Percentiles rank a stretch among this genome's conserved stretches.
Evolutionary conservation across 2,113 vertebrate genomes (phyloP).

Genomic region (Lepus europaeus): DNA sequence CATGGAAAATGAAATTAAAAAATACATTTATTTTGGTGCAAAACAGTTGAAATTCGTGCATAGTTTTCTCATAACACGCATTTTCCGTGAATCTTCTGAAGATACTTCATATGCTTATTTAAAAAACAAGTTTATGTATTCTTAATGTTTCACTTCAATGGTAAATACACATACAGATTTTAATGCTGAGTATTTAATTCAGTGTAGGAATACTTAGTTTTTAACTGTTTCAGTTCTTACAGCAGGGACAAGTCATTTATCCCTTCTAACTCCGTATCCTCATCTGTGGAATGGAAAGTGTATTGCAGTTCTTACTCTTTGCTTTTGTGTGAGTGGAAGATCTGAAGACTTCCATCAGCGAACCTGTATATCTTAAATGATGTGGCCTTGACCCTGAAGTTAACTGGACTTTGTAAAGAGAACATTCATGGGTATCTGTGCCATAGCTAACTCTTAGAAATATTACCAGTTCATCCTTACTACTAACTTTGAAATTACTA

Average conservation of each 20-base stretch:
- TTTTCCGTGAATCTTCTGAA: too few relatives aligned
- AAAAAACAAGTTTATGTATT: neutral
- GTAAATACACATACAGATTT: neutral
- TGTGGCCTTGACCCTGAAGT: constrained; percentile 27
- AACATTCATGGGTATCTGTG: neutral
- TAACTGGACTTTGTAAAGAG: constrained; percentile 50
- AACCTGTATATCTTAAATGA: constrained; percentile 49
- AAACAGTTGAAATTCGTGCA: too few relatives aligned
- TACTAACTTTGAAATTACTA: constrained; percentile 45
- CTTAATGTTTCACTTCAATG: constrained; percentile 28
- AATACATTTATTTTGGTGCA: too few relatives aligned
- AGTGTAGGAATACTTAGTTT: constrained; percentile 33
- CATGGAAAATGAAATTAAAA: too few relatives aligned
- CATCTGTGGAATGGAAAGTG: constrained; percentile 3
- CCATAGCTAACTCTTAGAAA: neutral
- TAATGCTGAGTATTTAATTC: constrained; percentile 31
- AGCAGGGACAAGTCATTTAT: neutral
- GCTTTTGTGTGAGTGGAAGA: neutral
- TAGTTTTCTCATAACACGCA: too few relatives aligned
- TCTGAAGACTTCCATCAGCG: constrained; percentile 71
- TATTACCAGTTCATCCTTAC: neutral
- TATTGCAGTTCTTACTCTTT: neutral
- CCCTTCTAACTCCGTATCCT: constrained; percentile 3
- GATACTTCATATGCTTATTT: neutral
- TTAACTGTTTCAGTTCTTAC: neutral